phyloP scores from a whole-genome alignment of 2,113 vertebrate genomes.

The Corvus moneduloides region DNA sequence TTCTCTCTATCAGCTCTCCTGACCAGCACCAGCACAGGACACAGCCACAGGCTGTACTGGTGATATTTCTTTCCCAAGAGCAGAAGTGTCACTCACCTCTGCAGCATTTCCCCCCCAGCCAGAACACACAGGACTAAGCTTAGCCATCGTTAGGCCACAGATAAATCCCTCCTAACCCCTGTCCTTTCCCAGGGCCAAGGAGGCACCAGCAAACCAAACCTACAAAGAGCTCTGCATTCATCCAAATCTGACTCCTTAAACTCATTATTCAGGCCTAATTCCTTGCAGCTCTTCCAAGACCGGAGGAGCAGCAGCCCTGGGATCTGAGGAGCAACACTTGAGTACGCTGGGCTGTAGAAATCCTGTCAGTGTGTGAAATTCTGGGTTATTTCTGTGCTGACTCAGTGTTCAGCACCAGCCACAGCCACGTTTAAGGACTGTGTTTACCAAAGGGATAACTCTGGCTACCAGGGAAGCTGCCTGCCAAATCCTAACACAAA shows the following conservation, averaged over 20 bases:
- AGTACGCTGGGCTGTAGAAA: accelerated
- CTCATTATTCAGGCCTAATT: background rate
- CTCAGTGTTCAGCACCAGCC: background rate
- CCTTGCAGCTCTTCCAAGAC: background rate
- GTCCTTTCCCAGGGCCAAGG: background rate
- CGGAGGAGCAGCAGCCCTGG: accelerated
- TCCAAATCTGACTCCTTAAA: accelerated
- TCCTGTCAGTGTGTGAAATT: background rate
- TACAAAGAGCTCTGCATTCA: background rate
- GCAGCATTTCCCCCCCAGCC: background rate
- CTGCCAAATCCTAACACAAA: background rate
- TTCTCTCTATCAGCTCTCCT: background rate
- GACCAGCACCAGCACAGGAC: background rate
- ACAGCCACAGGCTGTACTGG: background rate
- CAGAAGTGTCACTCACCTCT: background rate
- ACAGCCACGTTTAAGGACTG: background rate
- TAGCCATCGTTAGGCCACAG: background rate
- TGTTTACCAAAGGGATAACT: background rate
- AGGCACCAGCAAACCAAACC: background rate
- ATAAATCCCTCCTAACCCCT: background rate
- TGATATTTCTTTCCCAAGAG: background rate
- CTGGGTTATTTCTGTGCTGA: background rate
- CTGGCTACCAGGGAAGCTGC: background rate
- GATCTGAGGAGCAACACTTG: background rate
- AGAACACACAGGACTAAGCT: background rate